Evolutionary conservation across 2,797 vertebrate genomes (phyloP), one percentile per base, ranked within the genome.

Genomic region (Sebastolobus altivelis): DNA sequence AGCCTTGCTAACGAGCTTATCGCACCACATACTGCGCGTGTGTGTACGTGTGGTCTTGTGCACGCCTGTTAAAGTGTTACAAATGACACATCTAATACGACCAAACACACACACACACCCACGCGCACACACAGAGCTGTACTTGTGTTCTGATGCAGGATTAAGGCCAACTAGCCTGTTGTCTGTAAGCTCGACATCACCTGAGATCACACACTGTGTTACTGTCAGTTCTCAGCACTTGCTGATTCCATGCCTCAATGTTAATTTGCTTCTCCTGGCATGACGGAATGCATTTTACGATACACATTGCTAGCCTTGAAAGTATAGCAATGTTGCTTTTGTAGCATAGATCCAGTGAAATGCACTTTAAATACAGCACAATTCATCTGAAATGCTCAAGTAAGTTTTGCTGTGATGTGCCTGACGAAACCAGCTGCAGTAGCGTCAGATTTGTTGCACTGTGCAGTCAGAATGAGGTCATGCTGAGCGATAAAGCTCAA

Each of bases 1-100:
- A 93, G 87, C 85, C 70, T 80, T 40, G 46, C 78, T 94, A 94
- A 94, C 88, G 63, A 83, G 91, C 91, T 94, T 92, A 94, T 81
- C 80, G 40, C 35, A 82, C 76, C 81, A 76, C 75, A 63, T 58
- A 69, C 52, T 38, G 52, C 58, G 52, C 77, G 75, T 60, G 68
- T 75, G 49, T 79, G 71, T 63, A 55, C 38, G 3, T 54, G 78
- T 62, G 76, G 61, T 79, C 43, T 63, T 83, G 58, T 73, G 70
- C 63, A 69, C 43, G 38, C 72, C 37, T 43, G 73, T 81, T 78
- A 75, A 79, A 38, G 10, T 25, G 78, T 35, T 43, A 72, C 78
- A 83, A 62, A 90, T 84, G 80, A 87, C 85, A 84, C 83, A 81
- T 79, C 69, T 79, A 85, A 88, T 59, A 33, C 25, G 2, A 43